Percentiles rank a stretch among this genome's conserved stretches.
Conservation (phyloP, 2,113 vertebrate species). For the Dipodomys ordii region DNA sequence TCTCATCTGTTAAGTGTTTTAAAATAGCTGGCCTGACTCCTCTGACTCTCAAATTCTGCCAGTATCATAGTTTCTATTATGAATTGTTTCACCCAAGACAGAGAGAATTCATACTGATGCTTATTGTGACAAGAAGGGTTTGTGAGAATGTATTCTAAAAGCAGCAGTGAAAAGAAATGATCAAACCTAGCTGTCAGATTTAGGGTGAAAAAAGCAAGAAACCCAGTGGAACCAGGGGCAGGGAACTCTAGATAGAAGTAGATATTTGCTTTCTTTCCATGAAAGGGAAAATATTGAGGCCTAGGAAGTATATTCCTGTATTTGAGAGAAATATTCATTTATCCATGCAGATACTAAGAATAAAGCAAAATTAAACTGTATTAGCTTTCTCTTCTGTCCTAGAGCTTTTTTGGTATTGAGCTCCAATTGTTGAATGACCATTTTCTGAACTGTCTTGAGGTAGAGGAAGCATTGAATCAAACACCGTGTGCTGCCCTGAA, state of each 20-base stretch:
- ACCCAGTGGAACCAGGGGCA: background rate
- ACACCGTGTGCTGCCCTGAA: background rate
- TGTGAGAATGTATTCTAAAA: background rate
- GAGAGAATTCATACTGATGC: background rate
- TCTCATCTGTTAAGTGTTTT: background rate
- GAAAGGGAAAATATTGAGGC: background rate
- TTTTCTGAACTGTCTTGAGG: slow-evolving; percentile 52
- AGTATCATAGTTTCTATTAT: background rate
- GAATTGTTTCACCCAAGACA: background rate
- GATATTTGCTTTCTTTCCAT: background rate
- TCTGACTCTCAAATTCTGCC: background rate
- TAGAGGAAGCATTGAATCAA: slow-evolving; percentile 34
- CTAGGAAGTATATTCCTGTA: background rate
- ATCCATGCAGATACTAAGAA: background rate
- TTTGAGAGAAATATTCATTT: background rate
- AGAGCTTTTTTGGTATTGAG: background rate
- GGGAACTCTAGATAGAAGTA: background rate
- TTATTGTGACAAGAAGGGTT: background rate
- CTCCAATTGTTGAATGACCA: background rate
- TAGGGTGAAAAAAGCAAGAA: background rate
- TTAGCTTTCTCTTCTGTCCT: background rate
- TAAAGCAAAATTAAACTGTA: background rate
- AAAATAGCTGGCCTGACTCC: background rate
- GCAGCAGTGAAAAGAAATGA: background rate
- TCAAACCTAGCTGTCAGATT: background rate